Evolutionary conservation across 1,140 invertebrate species (phyloP).

Genomic region (Microplitis demolitor): DNA sequence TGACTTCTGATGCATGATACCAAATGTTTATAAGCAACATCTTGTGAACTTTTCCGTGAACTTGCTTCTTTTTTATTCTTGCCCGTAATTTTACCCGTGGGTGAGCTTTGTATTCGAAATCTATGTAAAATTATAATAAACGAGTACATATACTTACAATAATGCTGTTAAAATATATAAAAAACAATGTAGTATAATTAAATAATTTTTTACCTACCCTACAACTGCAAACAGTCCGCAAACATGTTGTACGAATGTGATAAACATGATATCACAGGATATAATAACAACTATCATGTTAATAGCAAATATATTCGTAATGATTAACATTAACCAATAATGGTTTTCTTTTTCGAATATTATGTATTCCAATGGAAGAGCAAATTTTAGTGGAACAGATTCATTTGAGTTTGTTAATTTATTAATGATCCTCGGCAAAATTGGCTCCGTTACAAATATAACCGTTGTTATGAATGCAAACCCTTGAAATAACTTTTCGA

Average conservation of each 20-base stretch:
- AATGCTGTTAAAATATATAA: no score
- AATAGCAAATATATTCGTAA: background rate
- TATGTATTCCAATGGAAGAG: conserved; percentile 11
- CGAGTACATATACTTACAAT: no score
- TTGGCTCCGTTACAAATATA: conserved; percentile 13
- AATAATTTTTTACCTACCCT: conserved; percentile 2
- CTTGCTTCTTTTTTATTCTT: background rate
- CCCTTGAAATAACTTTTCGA: background rate
- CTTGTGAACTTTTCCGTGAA: background rate
- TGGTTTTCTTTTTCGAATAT: conserved; percentile 16
- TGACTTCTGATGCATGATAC: background rate
- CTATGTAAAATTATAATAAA: no score
- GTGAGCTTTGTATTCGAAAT: no score
- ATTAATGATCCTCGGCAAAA: conserved; percentile 3
- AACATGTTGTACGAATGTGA: conserved; percentile 7
- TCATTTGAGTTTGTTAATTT: background rate
- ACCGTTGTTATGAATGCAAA: background rate
- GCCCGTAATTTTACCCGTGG: no score
- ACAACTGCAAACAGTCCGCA: conserved; percentile 20
- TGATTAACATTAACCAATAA: background rate
- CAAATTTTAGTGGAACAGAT: conserved; percentile 3
- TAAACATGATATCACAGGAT: conserved; percentile 3
- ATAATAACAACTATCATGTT: background rate
- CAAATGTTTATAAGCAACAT: background rate
- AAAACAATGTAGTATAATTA: no score